Evolutionary conservation across 92 coral and sea anemone species (phyloP), one percentile per base, ranked within the genome.

Genomic region (Umimayanthus kanabou): DNA sequence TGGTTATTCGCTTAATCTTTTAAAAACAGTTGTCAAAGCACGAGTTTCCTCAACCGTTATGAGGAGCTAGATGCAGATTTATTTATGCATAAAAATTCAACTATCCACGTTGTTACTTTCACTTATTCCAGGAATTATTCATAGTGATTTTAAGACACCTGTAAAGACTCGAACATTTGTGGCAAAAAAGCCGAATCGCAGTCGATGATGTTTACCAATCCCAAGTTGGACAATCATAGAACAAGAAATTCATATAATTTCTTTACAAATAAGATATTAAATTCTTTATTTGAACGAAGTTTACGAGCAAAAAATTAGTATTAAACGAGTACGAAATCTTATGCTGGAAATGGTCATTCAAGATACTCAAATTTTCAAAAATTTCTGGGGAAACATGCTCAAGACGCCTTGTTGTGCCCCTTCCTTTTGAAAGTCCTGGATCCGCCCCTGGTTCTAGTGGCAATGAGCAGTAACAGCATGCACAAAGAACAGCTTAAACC

Each of bases 171-270:
- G 40, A 76, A 40, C 80, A 40, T 40, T 76, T 76, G 80, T 76
- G 80, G 80, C 80, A 76, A 76, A 76, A 76, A 76, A 76, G 53
- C 80, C 80, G 80, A 76, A 76, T 76, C 80, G 80, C 58, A 76
- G 80, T 76, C 80, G 40, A 40, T 76, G 55, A 76, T 76, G 40
- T 11, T 40, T 76, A 76, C 80, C 53, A 76, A 76, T 76, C 23
- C 80, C 69, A 7, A 15, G n/a, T 61, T 61, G 18, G 80, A 76
- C 40, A 76, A 39, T 76, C 80, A 73, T 30, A 30, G 77, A 30
- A 67, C 77, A 30, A 73, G 39, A 73, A 73, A 73, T 73, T 73
- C 39, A 6, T 28, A 30, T 4, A 73, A 73, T 73, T 73, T 73
- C 43, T 73, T 73, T 73, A 73, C 77, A 67, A 67, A 67, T 23